Base-by-base conservation (phyloP, 2,113 vertebrate species). In the Hassar affinis region DNA sequence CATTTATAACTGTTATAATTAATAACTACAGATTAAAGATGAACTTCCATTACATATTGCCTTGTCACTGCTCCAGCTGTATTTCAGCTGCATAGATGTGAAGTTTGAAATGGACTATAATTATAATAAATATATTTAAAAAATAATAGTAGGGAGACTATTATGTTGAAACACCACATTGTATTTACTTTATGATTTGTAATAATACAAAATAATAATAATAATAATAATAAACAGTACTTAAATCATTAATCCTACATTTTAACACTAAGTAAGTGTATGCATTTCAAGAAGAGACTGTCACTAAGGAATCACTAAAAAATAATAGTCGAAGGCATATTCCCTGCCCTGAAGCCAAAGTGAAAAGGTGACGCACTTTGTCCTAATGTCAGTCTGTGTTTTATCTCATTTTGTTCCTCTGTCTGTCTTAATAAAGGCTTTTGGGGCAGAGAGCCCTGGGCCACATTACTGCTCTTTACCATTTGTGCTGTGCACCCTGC, bases 391-490 rank as follows among this genome's bases (percentile, higher is more conserved):
- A 89, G 68, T 85, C 81, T 83, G 83, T 38, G 85, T 62, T 79
- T 87, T 90, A 90, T 90, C 85, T 89, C 79, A 81, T 66, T 81
- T 62, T 86, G 77, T 82, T 85, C 68, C 49, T 80, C 81, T 88
- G 76, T 81, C 81, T 51, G 74, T 84, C 80, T 79, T 78, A 87
- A 80, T 88, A 88, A 89, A 86, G 47, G 49, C 75, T 27, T 80
- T 86, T 30, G 2, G 62, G 79, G 49, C 80, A 84, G 72, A 82
- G 35, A 89, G 91, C 90, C 17, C 62, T 3, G 61, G 91, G 94
- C 88, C 78, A 90, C 66, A 61, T 27, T 62, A 84, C 85, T 90
- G 92, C 90, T 91, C 92, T 94, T 93, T 94, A 91, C 85, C 91
- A 92, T 95, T 94, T 93, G 69, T 87, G 88, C 59, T 78, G 69